Evolutionary conservation across 2,888 invertebrate genomes (phyloP).

Genomic region (Chymomyza amoena): DNA sequence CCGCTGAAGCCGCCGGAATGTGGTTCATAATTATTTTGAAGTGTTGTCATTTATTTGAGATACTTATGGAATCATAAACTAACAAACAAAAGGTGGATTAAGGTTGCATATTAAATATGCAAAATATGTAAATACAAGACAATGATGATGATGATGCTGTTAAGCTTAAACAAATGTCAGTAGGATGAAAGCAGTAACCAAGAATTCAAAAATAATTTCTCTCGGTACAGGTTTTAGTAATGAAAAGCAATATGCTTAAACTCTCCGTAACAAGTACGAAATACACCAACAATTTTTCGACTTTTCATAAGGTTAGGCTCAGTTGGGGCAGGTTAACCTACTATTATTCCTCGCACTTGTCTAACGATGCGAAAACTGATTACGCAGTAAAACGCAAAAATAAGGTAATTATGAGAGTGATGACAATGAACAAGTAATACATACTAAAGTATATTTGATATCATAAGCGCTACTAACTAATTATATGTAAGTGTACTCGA

Average conservation of each 20-base stretch:
- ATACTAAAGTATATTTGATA: too few species aligned
- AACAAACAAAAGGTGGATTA: slow-evolving; percentile 56
- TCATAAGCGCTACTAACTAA: too few species aligned
- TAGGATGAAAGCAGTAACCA: not conserved
- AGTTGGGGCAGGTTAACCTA: too few species aligned
- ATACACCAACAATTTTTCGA: not conserved
- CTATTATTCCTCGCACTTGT: too few species aligned
- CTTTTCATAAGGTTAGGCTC: too few species aligned
- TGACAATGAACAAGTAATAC: too few species aligned
- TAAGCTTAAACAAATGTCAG: not conserved
- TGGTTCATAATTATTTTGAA: slow-evolving; percentile 73
- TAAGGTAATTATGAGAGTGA: too few species aligned
- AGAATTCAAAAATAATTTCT: not conserved
- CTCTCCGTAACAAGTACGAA: not conserved
- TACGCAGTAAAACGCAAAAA: too few species aligned
- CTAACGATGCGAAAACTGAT: too few species aligned
- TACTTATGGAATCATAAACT: slow-evolving; percentile 68
- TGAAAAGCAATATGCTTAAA: not conserved
- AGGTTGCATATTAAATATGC: slow-evolving; percentile 64
- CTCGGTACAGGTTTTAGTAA: not conserved
- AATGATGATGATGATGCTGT: not conserved
- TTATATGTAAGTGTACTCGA: too few species aligned
- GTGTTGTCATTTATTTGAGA: slow-evolving; percentile 70
- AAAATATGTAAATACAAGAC: slow-evolving; percentile 38
- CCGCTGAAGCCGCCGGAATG: slow-evolving; percentile 40